phyloP scores from a whole-genome alignment of 1,140 invertebrate genomes.

The Phortica variegata region DNA sequence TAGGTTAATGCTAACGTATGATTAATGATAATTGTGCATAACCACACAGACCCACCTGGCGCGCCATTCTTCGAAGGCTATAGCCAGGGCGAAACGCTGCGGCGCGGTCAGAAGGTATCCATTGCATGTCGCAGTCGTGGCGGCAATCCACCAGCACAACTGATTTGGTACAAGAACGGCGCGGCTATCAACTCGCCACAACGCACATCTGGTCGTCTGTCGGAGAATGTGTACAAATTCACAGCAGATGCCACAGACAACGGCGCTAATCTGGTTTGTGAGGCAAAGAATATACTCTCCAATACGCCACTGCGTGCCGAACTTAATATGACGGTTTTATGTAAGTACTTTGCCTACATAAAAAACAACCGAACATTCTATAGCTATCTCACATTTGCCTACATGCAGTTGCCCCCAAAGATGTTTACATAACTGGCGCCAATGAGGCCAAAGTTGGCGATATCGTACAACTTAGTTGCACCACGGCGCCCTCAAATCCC shows the following conservation, averaged over 20 bases:
- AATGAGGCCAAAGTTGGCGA: constrained; percentile 82
- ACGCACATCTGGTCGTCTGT: constrained; percentile 73
- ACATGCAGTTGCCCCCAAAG: constrained; percentile 77
- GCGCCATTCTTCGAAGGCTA: constrained; percentile 92
- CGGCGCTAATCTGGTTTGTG: constrained; percentile 87
- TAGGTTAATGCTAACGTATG: not conserved
- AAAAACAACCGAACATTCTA: not conserved
- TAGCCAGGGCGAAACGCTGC: constrained; percentile 80
- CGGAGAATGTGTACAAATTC: constrained; percentile 84
- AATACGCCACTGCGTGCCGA: constrained; percentile 75
- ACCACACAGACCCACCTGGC: constrained; percentile 81
- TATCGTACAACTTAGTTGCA: constrained; percentile 80
- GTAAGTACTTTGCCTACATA: constrained; percentile 67
- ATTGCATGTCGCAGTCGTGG: constrained; percentile 89
- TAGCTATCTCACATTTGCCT: not conserved
- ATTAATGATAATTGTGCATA: not conserved
- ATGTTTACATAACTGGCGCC: constrained; percentile 82
- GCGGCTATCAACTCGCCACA: constrained; percentile 60
- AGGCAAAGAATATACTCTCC: constrained; percentile 88
- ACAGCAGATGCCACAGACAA: constrained; percentile 86
- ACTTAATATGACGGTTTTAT: constrained; percentile 85
- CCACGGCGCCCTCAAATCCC: constrained; percentile 89
- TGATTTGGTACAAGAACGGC: constrained; percentile 92
- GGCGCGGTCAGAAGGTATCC: constrained; percentile 83
- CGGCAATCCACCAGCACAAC: constrained; percentile 91